phyloP scores from a whole-genome alignment of 2,113 vertebrate genomes.

The Gobio gobio region DNA sequence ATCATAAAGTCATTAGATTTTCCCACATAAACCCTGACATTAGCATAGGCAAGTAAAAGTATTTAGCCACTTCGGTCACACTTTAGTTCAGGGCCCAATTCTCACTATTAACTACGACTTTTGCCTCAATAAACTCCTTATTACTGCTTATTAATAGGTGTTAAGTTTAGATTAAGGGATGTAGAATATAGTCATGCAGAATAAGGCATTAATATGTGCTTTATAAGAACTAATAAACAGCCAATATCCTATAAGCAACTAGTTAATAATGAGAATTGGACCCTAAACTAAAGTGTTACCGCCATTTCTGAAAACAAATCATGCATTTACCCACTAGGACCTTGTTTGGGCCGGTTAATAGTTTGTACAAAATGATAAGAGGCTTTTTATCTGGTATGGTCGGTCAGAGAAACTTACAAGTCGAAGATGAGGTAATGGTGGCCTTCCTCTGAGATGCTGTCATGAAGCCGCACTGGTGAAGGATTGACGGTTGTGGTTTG shows the following conservation, averaged over 20 bases:
- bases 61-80: not conserved
- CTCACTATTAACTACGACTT: too few species aligned
- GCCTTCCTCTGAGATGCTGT: constrained; percentile 63
- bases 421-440: constrained; percentile 65
- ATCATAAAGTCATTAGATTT: not conserved
- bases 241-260: too few species aligned
- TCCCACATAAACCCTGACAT: not conserved
- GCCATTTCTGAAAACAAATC: not conserved
- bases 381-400: not conserved
- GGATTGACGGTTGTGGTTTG: not conserved
- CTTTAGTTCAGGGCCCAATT: too few species aligned
- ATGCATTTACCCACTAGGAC: not conserved
- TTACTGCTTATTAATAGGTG: too few species aligned
- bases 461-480: constrained; percentile 61
- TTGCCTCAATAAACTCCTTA: too few species aligned
- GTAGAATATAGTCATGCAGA: too few species aligned
- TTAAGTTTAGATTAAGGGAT: too few species aligned
- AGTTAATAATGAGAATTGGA: too few species aligned
- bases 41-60: not conserved
- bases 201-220: too few species aligned
- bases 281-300: too few species aligned
- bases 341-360: not conserved
- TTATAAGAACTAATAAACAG: too few species aligned
- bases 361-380: not conserved
- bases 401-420: constrained; percentile 50